phyloP scores from a whole-genome alignment of 2,797 vertebrate species.

The Rhodeus uyekii region DNA sequence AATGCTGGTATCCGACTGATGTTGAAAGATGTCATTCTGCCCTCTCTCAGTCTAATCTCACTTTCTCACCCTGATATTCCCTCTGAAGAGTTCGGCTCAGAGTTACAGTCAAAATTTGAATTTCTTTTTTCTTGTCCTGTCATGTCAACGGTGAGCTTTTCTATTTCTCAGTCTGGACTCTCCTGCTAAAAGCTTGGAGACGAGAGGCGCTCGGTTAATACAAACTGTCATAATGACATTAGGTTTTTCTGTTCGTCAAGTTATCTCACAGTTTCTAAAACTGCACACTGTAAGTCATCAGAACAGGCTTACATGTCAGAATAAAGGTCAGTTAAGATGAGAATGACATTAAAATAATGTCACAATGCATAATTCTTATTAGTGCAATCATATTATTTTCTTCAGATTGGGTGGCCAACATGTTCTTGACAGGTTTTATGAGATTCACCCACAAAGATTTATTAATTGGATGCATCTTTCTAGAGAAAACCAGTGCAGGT shows the following conservation, averaged over 20 bases:
- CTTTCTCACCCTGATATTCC: not conserved
- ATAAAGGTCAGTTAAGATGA: not conserved
- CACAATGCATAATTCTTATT: not conserved
- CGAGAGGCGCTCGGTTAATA: conserved; percentile 3
- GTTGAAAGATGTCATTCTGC: conserved; percentile 21
- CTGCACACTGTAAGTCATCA: not conserved
- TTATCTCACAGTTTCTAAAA: not conserved
- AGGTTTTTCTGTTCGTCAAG: not conserved
- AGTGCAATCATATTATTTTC: not conserved
- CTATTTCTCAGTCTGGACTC: conserved; percentile 4
- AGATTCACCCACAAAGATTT: not conserved
- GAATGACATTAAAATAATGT: not conserved
- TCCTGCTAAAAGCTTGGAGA: conserved; percentile 2
- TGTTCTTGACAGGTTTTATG: not conserved
- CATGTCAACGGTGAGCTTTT: conserved; percentile 9
- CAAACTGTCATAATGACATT: conserved; percentile 20
- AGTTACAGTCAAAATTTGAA: not conserved
- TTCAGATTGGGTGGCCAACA: not conserved
- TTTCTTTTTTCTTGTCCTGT: not conserved
- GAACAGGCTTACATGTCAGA: not conserved
- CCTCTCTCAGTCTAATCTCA: conserved; percentile 25
- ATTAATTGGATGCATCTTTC: not conserved
- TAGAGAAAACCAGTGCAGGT: not conserved
- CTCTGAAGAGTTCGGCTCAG: not conserved
- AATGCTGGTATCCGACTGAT: conserved; percentile 24